Percentiles rank a stretch among this genome's conserved stretches.
Evolutionary conservation across 2,113 vertebrate species (phyloP).

Genomic region (Seriola aureovittata): DNA sequence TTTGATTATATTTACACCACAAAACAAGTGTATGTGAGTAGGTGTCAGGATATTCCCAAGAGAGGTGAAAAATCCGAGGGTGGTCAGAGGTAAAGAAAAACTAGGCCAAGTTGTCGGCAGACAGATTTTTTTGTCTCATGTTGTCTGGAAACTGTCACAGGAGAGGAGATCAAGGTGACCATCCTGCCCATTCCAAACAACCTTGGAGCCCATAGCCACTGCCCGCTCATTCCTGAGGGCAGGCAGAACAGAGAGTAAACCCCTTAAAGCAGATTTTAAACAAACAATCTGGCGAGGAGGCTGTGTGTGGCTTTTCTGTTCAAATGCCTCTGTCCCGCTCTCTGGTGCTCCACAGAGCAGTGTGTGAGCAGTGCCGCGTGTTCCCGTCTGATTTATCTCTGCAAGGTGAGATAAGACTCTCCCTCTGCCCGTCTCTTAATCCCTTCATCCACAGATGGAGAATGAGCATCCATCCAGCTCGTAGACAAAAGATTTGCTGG

Average conservation of each 20-base stretch:
- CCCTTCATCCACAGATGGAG: constrained; percentile 71
- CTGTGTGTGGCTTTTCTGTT: constrained; percentile 68
- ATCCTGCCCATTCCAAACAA: constrained; percentile 51
- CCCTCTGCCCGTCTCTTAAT: constrained; percentile 73
- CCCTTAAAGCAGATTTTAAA: constrained; percentile 71
- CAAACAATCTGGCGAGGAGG: constrained; percentile 62
- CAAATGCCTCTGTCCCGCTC: constrained; percentile 48
- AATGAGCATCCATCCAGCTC: constrained; percentile 53
- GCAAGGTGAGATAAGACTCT: constrained; percentile 80
- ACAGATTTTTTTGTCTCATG: constrained; percentile 45
- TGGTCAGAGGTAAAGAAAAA: constrained; percentile 37
- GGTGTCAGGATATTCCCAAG: constrained; percentile 22
- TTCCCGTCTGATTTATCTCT: constrained; percentile 82
- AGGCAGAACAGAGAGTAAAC: constrained; percentile 56
- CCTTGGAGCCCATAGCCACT: constrained; percentile 22
- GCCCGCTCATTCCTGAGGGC: constrained; percentile 58
- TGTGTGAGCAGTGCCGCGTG: constrained; percentile 62
- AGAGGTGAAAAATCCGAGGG: constrained; percentile 29
- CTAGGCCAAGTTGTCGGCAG: constrained; percentile 42
- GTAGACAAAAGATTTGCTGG: constrained; percentile 56
- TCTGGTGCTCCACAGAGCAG: constrained; percentile 36
- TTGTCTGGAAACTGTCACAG: constrained; percentile 70
- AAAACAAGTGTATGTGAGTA: constrained; percentile 11
- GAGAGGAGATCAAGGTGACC: constrained; percentile 67
- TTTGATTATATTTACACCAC: constrained; percentile 5